phyloP scores from a whole-genome alignment of 2,888 invertebrate species.

The Ganaspis brasiliensis region DNA sequence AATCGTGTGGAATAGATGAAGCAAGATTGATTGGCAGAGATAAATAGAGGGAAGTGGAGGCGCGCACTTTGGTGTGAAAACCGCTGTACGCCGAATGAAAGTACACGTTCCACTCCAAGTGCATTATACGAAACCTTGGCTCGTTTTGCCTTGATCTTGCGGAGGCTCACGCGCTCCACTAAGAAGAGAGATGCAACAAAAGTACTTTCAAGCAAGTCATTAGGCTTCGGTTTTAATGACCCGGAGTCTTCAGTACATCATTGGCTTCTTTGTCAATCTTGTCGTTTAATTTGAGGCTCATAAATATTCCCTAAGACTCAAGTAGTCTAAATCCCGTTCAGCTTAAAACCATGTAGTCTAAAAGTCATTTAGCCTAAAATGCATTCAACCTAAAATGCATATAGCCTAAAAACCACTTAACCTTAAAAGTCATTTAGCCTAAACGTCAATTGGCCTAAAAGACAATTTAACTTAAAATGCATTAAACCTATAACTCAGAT shows the following conservation, averaged over 20 bases:
- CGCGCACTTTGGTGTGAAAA: constrained; percentile 58
- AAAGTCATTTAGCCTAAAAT: too few relatives aligned
- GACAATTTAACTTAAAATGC: too few relatives aligned
- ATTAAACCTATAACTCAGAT: too few relatives aligned
- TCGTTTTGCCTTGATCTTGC: constrained; percentile 53
- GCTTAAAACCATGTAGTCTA: too few relatives aligned
- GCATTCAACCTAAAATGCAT: too few relatives aligned
- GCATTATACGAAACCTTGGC: constrained; percentile 55
- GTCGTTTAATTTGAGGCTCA: too few relatives aligned
- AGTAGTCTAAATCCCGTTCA: too few relatives aligned
- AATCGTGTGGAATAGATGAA: constrained; percentile 7
- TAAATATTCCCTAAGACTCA: too few relatives aligned
- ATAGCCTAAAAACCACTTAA: too few relatives aligned
- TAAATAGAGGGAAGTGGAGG: constrained; percentile 42
- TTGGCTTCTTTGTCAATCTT: too few relatives aligned
- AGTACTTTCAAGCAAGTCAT: constrained; percentile 56
- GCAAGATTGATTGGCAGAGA: constrained; percentile 44
- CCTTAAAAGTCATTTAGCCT: too few relatives aligned
- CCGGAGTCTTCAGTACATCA: not conserved
- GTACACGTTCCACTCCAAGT: constrained; percentile 57
- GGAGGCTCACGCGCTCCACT: constrained; percentile 33
- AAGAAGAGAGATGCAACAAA: constrained; percentile 56
- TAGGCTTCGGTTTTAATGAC: constrained; percentile 58
- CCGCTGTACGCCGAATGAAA: constrained; percentile 59
- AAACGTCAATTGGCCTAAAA: too few relatives aligned